These are phyloP conservation scores for Hirudinaria manillensis DNA, from an alignment of 2,888 invertebrate genomes.

Conservation along the genomic window DNA sequence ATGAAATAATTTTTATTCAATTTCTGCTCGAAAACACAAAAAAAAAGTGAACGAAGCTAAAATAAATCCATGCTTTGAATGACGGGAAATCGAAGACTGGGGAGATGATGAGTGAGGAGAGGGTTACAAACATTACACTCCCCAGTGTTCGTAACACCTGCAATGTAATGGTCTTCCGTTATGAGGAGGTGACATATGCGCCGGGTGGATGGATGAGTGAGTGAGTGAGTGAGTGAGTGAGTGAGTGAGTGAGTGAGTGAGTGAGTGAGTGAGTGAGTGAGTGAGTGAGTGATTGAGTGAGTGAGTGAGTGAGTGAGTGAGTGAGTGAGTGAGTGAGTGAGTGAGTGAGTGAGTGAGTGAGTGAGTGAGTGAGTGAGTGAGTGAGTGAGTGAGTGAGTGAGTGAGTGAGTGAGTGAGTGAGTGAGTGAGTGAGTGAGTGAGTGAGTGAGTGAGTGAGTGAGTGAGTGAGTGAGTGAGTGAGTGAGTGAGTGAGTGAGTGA, in stretches of 20 bases:
- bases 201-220: conserved; percentile 1
- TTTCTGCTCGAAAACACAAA: no score
- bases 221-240: conserved; percentile 19
- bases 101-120: no score
- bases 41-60: no score
- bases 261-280: conserved; percentile 19
- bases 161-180: no score
- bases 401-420: conserved; percentile 19
- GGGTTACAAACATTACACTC: no score
- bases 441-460: conserved; percentile 22
- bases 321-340: neutral
- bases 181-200: neutral
- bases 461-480: conserved; percentile 26
- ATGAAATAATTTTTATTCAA: no score
- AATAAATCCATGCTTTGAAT: no score
- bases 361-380: neutral
- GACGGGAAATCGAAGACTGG: no score
- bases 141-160: no score
- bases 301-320: neutral
- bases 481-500: conserved; percentile 27
- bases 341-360: neutral
- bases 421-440: conserved; percentile 19
- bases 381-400: neutral
- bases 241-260: conserved; percentile 19
- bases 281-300: neutral